Evolutionary conservation across 2,888 invertebrate species (phyloP).

Genomic region (Dasysyrphus albostriatus): DNA sequence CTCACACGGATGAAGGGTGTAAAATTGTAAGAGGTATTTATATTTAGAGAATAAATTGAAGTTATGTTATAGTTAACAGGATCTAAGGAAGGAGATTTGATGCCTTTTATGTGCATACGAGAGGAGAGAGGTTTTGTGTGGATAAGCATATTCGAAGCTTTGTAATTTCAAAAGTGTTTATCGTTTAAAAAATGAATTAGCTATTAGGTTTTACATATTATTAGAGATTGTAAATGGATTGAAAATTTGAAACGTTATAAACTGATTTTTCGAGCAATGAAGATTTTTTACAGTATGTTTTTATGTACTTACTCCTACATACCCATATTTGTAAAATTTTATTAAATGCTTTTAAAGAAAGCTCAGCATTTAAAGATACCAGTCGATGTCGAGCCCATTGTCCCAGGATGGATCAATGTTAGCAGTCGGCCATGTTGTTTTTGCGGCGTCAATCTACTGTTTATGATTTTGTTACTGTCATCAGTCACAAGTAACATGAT

Average conservation of each 20-base stretch:
- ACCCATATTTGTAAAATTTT: no score
- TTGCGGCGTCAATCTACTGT: no score
- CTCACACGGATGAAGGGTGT: slow-evolving; percentile 9
- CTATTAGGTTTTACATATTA: not conserved
- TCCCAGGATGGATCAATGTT: no score
- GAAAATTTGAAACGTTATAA: not conserved
- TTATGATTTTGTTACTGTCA: no score
- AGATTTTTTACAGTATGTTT: no score
- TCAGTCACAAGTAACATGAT: no score
- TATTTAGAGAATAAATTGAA: slow-evolving; percentile 41
- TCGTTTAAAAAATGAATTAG: not conserved
- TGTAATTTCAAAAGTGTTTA: not conserved
- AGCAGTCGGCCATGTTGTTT: no score
- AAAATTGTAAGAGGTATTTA: slow-evolving; percentile 6
- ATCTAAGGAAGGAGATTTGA: slow-evolving; percentile 2
- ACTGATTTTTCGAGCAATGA: not conserved
- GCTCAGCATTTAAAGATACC: no score
- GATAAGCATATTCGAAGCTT: not conserved
- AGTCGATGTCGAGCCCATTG: no score
- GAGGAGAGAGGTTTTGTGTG: no score
- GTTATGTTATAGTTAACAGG: slow-evolving; percentile 16
- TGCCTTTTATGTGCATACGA: not conserved
- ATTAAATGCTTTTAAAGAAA: no score
- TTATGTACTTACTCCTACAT: no score
- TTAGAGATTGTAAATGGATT: not conserved